Percentiles rank a stretch among this genome's conserved stretches.
phyloP scores from a whole-genome alignment of 2,888 invertebrate species.

The Mythimna lalbum region DNA sequence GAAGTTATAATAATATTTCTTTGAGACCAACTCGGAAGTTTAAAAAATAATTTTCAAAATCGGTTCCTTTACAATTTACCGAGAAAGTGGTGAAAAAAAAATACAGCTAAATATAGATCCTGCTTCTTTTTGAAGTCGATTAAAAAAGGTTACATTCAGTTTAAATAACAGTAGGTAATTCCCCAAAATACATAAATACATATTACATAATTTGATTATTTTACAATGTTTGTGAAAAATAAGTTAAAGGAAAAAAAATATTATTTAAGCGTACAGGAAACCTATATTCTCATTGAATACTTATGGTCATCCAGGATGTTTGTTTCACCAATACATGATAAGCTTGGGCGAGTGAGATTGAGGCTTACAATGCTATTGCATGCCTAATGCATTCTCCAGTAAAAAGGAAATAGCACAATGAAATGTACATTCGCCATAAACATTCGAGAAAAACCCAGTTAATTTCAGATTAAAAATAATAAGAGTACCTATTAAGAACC shows the following conservation, averaged over 20 bases:
- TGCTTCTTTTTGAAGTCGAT: too few species aligned
- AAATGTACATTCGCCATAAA: background rate
- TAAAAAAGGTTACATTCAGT: background rate
- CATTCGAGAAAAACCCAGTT: conserved; percentile 15
- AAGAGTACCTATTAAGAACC: background rate
- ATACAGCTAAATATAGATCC: too few species aligned
- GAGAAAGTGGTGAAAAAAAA: too few species aligned
- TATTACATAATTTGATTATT: background rate
- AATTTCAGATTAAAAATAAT: background rate
- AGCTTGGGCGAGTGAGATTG: conserved; percentile 1
- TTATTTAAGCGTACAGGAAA: background rate
- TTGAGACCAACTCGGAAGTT: too few species aligned
- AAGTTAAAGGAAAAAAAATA: conserved; percentile 6
- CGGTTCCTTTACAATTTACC: too few species aligned
- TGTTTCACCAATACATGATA: conserved; percentile 13
- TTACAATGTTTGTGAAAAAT: conserved; percentile 7
- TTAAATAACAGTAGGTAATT: background rate
- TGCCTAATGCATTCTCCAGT: background rate
- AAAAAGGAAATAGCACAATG: conserved; percentile 16
- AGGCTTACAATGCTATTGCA: background rate
- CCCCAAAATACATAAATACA: background rate
- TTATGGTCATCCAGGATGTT: background rate
- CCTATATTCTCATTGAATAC: conserved; percentile 14
- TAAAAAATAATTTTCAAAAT: too few species aligned
- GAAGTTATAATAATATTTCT: too few species aligned